phyloP scores from a whole-genome alignment of 2,113 vertebrate genomes.

The Meleagris gallopavo region DNA sequence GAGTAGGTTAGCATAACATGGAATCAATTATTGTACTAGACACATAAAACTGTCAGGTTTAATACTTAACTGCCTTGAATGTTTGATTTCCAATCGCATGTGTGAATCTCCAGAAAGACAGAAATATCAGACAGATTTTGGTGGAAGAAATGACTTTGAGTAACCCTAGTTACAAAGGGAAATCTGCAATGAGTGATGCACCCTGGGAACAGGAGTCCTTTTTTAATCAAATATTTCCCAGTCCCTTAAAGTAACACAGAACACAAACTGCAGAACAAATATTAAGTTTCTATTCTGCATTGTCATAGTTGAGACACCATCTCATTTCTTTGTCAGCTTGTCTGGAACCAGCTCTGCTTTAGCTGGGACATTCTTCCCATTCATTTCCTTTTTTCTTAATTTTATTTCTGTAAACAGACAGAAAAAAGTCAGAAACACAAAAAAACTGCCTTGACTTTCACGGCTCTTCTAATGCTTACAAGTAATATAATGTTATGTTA shows the following conservation, averaged over 20 bases:
- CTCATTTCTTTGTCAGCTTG: background rate
- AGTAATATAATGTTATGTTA: background rate
- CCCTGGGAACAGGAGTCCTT: background rate
- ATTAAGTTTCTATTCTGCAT: background rate
- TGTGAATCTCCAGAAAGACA: background rate
- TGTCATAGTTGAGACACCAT: background rate
- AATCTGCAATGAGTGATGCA: background rate
- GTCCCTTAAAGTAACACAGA: background rate
- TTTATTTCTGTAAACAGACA: background rate
- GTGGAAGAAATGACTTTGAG: background rate
- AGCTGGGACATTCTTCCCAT: background rate
- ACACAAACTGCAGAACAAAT: background rate
- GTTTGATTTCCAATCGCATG: slow-evolving; percentile 45
- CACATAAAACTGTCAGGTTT: slow-evolving; percentile 49
- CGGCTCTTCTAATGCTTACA: background rate
- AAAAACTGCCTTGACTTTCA: background rate
- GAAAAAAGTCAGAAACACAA: background rate
- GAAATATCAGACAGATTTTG: background rate
- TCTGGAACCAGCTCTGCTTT: background rate
- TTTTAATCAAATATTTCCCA: background rate
- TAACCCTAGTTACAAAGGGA: background rate
- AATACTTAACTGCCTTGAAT: slow-evolving; percentile 22
- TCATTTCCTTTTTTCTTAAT: background rate
- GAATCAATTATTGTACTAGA: slow-evolving; percentile 53
- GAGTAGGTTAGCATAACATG: slow-evolving; percentile 52